Base-by-base conservation (phyloP, 2,888 invertebrate genomes). In the Macrophya annulata region DNA sequence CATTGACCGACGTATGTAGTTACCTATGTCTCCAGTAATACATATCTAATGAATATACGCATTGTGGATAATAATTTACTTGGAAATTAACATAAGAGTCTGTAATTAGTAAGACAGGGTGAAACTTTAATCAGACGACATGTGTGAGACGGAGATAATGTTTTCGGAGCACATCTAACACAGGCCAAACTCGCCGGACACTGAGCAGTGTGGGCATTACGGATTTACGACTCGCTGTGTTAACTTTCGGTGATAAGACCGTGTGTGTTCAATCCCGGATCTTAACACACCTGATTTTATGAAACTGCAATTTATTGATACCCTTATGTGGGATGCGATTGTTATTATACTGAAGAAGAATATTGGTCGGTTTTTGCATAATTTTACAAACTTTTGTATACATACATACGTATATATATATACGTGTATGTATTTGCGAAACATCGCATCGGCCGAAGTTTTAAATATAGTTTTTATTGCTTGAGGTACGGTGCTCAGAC, bases 401-500 rank as follows among this genome's bases (percentile, higher is more conserved):
- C n/a, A n/a, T n/a, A n/a, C n/a, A 62, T 25, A 25, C 25, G 25
- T 25, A 25, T 25, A 62, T 21, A n/a, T n/a, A 1, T 25, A 62
- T 25, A 25, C 25, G 25, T 25, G 21, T 25, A 62, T 21, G 62
- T 62, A 62, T 62, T 51, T 17, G 51, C 68, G 37, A 68, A 37
- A 5, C 6, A 37, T 68, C 31, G 15, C 68, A 25, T 68, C 25
- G 62, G 1, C 10, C 25, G 68, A 8, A 37, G 31, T 17, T 68
- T 68, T 15, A 37, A 68, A 68, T 37, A 68, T 37, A 68, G 68
- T 68, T 68, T 68, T 68, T 68, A 68, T 37, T 37, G 5, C 68
- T 37, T 17, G 68, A 15, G 17, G 17, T 68, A 68, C 31, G 68
- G 17, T 68, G 68, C 1, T 68, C 25, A 37, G 68, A 15, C 68